Conservation (phyloP, 1,140 invertebrate species). For the Platyscapa corneri region DNA sequence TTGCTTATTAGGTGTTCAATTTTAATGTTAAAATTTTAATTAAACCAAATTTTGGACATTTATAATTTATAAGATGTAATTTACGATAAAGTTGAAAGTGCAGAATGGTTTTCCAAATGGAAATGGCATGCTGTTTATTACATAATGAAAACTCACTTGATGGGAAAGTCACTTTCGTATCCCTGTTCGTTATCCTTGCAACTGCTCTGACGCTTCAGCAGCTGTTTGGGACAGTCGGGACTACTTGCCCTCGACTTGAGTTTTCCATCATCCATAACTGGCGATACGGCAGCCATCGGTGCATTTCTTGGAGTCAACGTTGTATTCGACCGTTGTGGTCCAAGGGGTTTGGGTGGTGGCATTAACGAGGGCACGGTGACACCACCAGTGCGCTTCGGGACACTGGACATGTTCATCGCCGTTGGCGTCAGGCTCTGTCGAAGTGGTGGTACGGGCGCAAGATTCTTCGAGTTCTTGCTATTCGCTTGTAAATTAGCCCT, state of each 20-base stretch:
- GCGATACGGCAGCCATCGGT: conserved; percentile 71
- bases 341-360: conserved; percentile 62
- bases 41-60: too few species aligned
- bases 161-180: conserved; percentile 71
- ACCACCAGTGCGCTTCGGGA: conserved; percentile 22
- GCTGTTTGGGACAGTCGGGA: conserved; percentile 69
- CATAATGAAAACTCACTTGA: conserved; percentile 65
- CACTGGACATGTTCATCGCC: background rate
- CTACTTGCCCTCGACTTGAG: conserved; percentile 67
- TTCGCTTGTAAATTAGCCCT: conserved; percentile 70
- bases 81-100: too few species aligned
- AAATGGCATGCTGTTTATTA: too few species aligned
- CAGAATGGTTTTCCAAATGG: too few species aligned
- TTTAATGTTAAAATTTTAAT: too few species aligned
- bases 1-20: too few species aligned
- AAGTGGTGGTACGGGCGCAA: conserved; percentile 69
- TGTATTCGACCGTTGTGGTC: conserved; percentile 70
- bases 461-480: conserved; percentile 66
- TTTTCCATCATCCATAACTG: conserved; percentile 73
- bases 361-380: conserved; percentile 34
- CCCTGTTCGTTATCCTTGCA: conserved; percentile 65
- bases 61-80: too few species aligned
- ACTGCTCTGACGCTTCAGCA: conserved; percentile 68
- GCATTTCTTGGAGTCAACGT: conserved; percentile 69
- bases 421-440: conserved; percentile 66